Evolutionary conservation across 30 jellyfish, hydroid and myxozoan species (phyloP).

Genomic region (Aurelia aurita complex sp. Pacific): DNA sequence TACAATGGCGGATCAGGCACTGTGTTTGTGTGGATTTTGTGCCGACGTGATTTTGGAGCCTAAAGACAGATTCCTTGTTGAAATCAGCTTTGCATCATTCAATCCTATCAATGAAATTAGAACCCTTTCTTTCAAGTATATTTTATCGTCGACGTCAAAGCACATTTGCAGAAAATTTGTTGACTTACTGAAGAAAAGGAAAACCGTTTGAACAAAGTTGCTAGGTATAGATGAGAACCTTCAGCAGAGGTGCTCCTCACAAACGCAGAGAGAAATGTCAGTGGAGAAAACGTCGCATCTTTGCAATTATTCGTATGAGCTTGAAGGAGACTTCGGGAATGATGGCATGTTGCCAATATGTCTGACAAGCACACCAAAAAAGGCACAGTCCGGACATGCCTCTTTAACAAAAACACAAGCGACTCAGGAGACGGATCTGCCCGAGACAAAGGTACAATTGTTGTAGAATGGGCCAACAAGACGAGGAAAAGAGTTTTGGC

Average conservation of each 20-base stretch:
- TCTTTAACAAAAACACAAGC: background rate
- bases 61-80: no score
- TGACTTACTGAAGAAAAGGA: conserved; percentile 1
- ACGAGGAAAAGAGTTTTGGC: conserved; percentile 1
- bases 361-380: no score
- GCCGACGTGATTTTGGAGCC: no score
- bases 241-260: no score
- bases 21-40: no score
- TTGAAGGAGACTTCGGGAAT: background rate
- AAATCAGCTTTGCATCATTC: conserved; percentile 10
- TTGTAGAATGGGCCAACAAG: background rate
- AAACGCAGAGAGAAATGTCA: background rate
- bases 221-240: no score
- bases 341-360: background rate
- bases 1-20: no score
- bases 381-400: conserved; percentile 2
- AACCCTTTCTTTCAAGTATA: background rate
- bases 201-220: background rate
- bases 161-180: background rate
- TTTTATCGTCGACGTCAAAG: no score
- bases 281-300: conserved; percentile 1
- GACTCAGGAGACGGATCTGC: conserved; percentile 5
- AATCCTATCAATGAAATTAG: conserved; percentile 3
- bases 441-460: conserved; percentile 5
- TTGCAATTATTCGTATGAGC: background rate